Conservation (phyloP, 2,797 vertebrate species). For the Myotis vivesi region DNA sequence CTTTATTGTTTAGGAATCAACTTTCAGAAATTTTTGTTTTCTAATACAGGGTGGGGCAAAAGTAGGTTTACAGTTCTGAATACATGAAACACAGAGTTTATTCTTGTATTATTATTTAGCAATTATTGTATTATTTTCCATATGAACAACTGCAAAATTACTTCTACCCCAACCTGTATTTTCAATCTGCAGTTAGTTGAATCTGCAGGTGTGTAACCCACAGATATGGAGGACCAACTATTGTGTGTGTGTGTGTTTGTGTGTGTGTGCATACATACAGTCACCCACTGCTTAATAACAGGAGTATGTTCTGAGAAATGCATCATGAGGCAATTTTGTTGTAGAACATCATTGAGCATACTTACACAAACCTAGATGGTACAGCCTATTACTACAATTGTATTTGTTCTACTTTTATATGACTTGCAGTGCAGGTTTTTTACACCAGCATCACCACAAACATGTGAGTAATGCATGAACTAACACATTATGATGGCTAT, state of each 20-base stretch:
- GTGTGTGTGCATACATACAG: background rate
- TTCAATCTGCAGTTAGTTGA: background rate
- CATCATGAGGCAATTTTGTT: background rate
- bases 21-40: background rate
- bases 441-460: background rate
- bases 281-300: background rate
- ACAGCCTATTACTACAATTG: background rate
- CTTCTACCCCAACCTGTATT: background rate
- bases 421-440: background rate
- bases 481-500: background rate
- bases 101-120: background rate
- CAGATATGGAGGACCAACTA: background rate
- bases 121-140: background rate
- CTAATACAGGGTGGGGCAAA: background rate
- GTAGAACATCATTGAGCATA: background rate
- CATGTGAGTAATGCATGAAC: background rate
- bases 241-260: background rate
- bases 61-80: background rate
- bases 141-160: background rate
- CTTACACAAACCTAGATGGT: background rate
- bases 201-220: background rate
- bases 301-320: background rate
- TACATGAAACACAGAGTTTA: background rate
- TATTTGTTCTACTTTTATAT: background rate
- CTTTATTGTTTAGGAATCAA: background rate